Conservation (phyloP, 2,113 vertebrate species). For the Oncorhynchus nerka region DNA sequence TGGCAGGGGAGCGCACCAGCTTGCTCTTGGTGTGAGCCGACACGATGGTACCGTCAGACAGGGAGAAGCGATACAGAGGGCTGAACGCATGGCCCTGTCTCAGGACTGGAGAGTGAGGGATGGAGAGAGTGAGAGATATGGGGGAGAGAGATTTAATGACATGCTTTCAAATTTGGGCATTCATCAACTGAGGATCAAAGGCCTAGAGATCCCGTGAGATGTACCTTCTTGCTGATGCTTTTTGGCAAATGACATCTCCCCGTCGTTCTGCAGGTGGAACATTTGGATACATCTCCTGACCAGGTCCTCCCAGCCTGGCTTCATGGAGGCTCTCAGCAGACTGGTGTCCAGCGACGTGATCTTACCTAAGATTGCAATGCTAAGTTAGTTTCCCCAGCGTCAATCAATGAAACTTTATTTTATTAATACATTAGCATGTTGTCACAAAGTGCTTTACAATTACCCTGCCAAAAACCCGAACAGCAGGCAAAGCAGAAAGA, state of each 20-base stretch:
- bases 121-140: background rate
- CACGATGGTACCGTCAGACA: constrained; percentile 90
- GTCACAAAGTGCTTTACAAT: too few relatives aligned
- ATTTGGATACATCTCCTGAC: constrained; percentile 94
- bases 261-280: constrained; percentile 91
- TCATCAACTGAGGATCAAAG: too few relatives aligned
- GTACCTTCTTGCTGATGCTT: constrained; percentile 95
- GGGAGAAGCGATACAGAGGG: constrained; percentile 90
- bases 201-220: too few relatives aligned
- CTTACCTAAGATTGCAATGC: constrained; percentile 77
- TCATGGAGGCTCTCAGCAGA: constrained; percentile 91
- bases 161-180: background rate
- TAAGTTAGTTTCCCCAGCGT: background rate
- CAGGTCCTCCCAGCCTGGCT: constrained; percentile 97
- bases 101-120: constrained; percentile 76
- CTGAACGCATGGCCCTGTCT: constrained; percentile 88
- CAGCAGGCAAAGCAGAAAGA: too few relatives aligned
- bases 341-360: constrained; percentile 96
- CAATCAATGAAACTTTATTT: background rate
- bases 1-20: constrained; percentile 86
- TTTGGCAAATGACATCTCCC: constrained; percentile 91
- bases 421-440: too few relatives aligned
- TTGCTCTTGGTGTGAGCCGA: constrained; percentile 97
- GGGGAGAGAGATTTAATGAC: background rate
- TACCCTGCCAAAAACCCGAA: too few relatives aligned